These are phyloP conservation scores for Lepeophtheirus salmonis DNA, from an alignment of 1,140 invertebrate genomes.

Conservation along the genomic window DNA sequence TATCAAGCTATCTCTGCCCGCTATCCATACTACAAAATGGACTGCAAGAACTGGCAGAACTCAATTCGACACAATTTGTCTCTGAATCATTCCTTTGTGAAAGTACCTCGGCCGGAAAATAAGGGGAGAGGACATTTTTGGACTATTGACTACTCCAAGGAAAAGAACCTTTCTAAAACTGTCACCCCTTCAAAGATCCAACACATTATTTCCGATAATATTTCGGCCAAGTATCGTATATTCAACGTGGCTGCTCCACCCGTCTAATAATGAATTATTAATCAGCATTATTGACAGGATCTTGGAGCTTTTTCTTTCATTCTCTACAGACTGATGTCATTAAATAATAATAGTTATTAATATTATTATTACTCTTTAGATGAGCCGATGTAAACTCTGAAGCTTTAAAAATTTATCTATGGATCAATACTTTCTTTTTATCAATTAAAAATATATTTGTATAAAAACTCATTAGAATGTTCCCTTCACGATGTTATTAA, in stretches of 20 bases:
- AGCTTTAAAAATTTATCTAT: neutral
- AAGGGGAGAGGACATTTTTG: constrained; percentile 87
- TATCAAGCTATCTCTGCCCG: constrained; percentile 55
- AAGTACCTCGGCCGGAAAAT: constrained; percentile 53
- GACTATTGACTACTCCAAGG: constrained; percentile 86
- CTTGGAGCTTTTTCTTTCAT: neutral
- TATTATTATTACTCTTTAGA: too few species aligned
- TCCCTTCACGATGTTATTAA: too few species aligned
- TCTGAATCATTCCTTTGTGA: constrained; percentile 91
- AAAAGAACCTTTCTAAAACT: constrained; percentile 28
- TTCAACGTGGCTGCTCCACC: neutral
- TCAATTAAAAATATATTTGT: neutral
- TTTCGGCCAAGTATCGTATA: neutral
- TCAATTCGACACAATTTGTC: constrained; percentile 89
- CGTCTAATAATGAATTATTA: neutral
- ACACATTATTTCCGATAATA: too few species aligned
- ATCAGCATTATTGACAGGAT: neutral
- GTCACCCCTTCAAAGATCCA: neutral
- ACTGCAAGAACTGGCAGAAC: constrained; percentile 76
- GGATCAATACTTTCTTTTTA: neutral
- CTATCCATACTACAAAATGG: constrained; percentile 8
- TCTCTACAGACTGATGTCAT: too few species aligned
- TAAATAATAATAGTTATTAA: too few species aligned
- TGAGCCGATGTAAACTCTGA: too few species aligned
- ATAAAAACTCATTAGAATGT: neutral